Evolutionary conservation across 2,113 vertebrate species (phyloP).

Genomic region (Trachemys scripta): DNA sequence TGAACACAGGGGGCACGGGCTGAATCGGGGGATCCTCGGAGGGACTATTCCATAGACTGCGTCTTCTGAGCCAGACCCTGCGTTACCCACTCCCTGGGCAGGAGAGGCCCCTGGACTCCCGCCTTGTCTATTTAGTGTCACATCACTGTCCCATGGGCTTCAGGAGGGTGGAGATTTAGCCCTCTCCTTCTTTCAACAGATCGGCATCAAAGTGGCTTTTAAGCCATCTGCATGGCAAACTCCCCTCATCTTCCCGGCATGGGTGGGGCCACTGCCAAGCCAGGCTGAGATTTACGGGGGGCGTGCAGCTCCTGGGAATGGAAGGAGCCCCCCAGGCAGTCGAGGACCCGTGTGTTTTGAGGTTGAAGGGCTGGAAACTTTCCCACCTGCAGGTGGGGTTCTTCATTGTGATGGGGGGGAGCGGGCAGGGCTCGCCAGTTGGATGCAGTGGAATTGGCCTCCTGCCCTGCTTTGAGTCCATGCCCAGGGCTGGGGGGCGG

Average conservation of each 20-base stretch:
- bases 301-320: background rate
- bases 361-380: background rate
- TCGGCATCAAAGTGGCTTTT: background rate
- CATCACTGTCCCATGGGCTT: background rate
- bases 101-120: too few species aligned
- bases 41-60: background rate
- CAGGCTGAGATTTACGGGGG: background rate
- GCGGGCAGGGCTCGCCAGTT: background rate
- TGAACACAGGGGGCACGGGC: background rate
- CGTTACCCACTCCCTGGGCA: background rate
- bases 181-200: background rate
- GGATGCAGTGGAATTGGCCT: background rate
- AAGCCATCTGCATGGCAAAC: background rate
- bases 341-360: too few species aligned
- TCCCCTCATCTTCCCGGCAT: background rate
- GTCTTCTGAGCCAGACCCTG: background rate
- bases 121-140: background rate
- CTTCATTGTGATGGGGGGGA: background rate
- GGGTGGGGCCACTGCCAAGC: background rate
- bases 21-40: background rate
- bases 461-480: background rate
- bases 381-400: background rate
- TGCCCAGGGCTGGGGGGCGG: too few species aligned
- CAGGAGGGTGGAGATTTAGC: background rate
- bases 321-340: background rate